Evolutionary conservation across 2,888 invertebrate genomes (phyloP).

Genomic region (Busseola fusca): DNA sequence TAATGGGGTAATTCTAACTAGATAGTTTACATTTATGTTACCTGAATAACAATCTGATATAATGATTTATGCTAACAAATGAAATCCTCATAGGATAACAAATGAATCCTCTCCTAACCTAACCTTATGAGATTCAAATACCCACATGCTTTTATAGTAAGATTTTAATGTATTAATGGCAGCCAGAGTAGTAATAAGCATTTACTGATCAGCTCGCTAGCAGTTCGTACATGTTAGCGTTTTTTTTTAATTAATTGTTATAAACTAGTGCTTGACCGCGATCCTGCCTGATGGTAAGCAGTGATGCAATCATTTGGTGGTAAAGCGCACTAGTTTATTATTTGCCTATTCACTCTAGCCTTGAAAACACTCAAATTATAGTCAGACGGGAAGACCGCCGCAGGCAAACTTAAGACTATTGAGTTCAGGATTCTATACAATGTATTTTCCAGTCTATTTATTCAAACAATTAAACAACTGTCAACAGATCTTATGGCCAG

Average conservation of each 20-base stretch:
- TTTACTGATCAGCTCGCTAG: not conserved
- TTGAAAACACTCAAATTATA: too few species aligned
- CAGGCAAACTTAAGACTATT: not conserved
- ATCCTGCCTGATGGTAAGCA: too few species aligned
- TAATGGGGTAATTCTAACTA: not conserved
- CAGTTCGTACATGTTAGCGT: not conserved
- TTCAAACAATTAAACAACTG: not conserved
- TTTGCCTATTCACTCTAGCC: too few species aligned
- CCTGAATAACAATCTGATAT: not conserved
- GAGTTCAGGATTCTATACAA: not conserved
- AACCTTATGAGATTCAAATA: not conserved
- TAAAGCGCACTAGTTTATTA: too few species aligned
- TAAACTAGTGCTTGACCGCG: too few species aligned
- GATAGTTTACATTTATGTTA: not conserved
- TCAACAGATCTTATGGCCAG: not conserved
- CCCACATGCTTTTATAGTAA: not conserved
- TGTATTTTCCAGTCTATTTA: too few species aligned
- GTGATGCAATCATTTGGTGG: too few species aligned
- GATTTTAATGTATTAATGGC: not conserved
- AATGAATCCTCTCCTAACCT: too few species aligned
- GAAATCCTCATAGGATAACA: not conserved
- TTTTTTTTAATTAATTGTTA: too few species aligned
- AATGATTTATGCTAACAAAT: not conserved
- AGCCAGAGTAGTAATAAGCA: not conserved
- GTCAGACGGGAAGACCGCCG: too few species aligned